Conservation (phyloP, 2,113 vertebrate species). For the Channa argus region DNA sequence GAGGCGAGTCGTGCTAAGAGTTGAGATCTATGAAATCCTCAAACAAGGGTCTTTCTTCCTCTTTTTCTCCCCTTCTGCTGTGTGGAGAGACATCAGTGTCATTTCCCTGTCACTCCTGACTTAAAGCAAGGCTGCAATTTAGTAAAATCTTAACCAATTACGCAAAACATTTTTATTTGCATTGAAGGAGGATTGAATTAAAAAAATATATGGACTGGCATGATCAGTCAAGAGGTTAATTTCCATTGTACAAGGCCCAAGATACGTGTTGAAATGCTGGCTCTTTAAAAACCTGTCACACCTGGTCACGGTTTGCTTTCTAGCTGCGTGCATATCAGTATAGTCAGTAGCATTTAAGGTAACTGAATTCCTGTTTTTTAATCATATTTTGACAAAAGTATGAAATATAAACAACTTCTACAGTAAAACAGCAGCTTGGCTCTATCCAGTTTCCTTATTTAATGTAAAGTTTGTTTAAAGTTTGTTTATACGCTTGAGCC, state of each 20-base stretch:
- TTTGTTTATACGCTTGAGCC: slow-evolving; percentile 32
- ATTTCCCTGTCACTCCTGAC: background rate
- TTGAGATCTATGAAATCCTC: slow-evolving; percentile 31
- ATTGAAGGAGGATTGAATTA: slow-evolving; percentile 30
- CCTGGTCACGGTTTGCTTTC: background rate
- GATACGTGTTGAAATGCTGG: background rate
- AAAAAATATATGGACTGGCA: slow-evolving; percentile 9
- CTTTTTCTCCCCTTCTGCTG: background rate
- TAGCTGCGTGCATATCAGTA: background rate
- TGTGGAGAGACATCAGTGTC: slow-evolving; percentile 18
- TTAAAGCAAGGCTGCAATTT: slow-evolving; percentile 39
- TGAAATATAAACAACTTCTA: slow-evolving; percentile 11
- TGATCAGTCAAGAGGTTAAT: background rate
- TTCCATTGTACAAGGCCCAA: background rate
- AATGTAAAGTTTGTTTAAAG: background rate
- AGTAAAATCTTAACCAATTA: slow-evolving; percentile 23
- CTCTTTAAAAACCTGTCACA: slow-evolving; percentile 13
- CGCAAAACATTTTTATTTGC: slow-evolving; percentile 12
- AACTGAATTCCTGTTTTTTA: background rate
- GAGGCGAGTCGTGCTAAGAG: slow-evolving; percentile 39
- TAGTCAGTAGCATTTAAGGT: background rate
- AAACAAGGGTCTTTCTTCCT: slow-evolving; percentile 13
- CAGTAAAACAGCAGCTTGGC: slow-evolving; percentile 1
- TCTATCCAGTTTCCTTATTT: slow-evolving; percentile 5
- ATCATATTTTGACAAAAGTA: background rate